Conservation (phyloP, 2,888 invertebrate species). For the Harpalus rufipes region DNA sequence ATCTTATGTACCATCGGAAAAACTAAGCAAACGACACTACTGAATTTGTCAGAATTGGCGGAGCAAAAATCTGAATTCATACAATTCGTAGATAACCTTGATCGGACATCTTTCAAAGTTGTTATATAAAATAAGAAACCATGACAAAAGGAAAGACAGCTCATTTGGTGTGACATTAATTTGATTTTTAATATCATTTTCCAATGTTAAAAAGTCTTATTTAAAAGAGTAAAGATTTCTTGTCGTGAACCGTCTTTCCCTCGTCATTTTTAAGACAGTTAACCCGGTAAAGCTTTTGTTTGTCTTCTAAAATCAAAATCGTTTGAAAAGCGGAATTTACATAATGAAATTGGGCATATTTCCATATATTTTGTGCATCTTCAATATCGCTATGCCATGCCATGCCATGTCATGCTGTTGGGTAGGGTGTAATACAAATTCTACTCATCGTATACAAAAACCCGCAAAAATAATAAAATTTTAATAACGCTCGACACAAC, state of each 20-base stretch:
- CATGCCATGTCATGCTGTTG: neutral
- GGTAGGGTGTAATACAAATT: constrained; percentile 15
- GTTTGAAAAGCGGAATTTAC: constrained; percentile 39
- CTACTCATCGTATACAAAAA: constrained; percentile 46
- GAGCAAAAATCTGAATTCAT: too few species aligned
- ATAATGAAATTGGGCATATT: constrained; percentile 54
- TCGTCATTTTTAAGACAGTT: constrained; percentile 2
- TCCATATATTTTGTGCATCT: constrained; percentile 57
- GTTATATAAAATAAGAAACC: too few species aligned
- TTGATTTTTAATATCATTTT: too few species aligned
- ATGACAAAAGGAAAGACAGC: too few species aligned
- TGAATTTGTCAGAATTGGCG: too few species aligned
- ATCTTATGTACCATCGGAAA: too few species aligned
- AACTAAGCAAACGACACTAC: too few species aligned
- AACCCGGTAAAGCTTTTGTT: constrained; percentile 38
- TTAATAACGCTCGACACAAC: constrained; percentile 54
- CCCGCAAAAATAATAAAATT: constrained; percentile 59
- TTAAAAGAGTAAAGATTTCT: too few species aligned
- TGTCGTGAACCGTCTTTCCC: neutral
- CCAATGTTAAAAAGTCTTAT: too few species aligned
- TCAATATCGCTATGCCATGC: constrained; percentile 22
- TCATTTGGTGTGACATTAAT: too few species aligned
- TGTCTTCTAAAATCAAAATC: constrained; percentile 47
- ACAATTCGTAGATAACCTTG: too few species aligned
- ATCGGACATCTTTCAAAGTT: too few species aligned